Base-by-base conservation (phyloP, 2,113 vertebrate genomes). In the Nanger granti region DNA sequence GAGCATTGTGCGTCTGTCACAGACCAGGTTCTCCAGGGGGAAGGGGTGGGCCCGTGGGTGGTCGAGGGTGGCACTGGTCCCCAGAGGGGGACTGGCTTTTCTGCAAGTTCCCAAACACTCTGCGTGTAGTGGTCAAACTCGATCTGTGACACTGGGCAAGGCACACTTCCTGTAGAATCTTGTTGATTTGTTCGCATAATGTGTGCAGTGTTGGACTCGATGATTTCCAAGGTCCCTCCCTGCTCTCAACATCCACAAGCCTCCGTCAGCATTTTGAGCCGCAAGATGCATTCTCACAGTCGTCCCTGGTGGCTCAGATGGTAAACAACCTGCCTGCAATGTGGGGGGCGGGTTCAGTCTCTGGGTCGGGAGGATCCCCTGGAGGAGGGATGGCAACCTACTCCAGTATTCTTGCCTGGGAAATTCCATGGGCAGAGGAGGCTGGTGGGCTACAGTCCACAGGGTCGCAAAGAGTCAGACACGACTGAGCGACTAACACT, bases 1-100 rank as follows among this genome's bases (percentile, higher is more conserved):
- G 1, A 6, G 3, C 28, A 26, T 0, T 0, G 2, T 47, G 18
- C 31, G 37, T 80, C 54, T 20, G 28, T 57, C n/a, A 37, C 12
- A 11, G 82, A 44, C 60, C 59, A 64, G 41, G 29, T 4, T 2
- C 49, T n/a, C 29, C 34, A 17, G 29, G 2, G 8, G 60, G 49
- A 76, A 76, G 20, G 22, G 1, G 18, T 24, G 34, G 82, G n/a
- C 34, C 28, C 2, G 0, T 2, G 18, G 7, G 62, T 20, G 12
- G 11, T 15, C 22, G 18, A n/a, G n/a, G 55, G 24, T 92, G 28
- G 22, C 24, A 15, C 26, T 11, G 26, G 15, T 54, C 59, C 59
- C 24, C 49, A 44, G 24, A 82, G 28, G 37, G 11, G 49, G 49
- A 49, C 49, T 49, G 49, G 49, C 29, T 95, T 91, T 87, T 49